These are phyloP conservation scores for Phyto melanocephala DNA, from an alignment of 2,888 invertebrate species.

Conservation along the genomic window DNA sequence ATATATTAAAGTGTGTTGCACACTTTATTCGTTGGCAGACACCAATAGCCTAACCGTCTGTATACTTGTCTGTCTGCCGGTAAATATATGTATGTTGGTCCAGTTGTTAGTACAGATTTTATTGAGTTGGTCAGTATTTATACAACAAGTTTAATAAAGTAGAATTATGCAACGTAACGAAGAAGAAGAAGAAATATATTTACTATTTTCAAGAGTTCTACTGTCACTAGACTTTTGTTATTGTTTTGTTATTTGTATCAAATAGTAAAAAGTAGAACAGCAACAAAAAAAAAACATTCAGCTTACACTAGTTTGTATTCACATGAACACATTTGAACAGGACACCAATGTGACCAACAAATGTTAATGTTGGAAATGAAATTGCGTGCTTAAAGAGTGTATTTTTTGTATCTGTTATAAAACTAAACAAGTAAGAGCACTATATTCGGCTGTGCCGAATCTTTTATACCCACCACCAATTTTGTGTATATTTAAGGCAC, in stretches of 20 bases:
- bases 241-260: conserved; percentile 3
- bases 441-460: too few species aligned
- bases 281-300: not conserved
- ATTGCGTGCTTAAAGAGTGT: conserved; percentile 28
- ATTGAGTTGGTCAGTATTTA: conserved; percentile 36
- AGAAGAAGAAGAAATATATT: conserved; percentile 11
- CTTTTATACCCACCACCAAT: too few species aligned
- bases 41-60: not conserved
- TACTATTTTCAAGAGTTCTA: not conserved
- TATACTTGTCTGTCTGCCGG: not conserved
- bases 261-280: not conserved
- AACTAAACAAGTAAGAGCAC: too few species aligned
- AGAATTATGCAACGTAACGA: conserved; percentile 21
- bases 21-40: not conserved
- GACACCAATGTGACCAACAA: conserved; percentile 22
- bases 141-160: conserved; percentile 40
- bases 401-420: not conserved
- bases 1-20: not conserved
- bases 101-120: conserved; percentile 16
- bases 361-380: conserved; percentile 39
- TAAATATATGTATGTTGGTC: not conserved
- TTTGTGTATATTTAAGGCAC: too few species aligned
- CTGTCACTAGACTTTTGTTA: not conserved
- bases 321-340: conserved; percentile 7
- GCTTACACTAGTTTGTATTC: not conserved